These are phyloP conservation scores for Pagrus major DNA, from an alignment of 2,113 vertebrate species.

Conservation along the genomic window DNA sequence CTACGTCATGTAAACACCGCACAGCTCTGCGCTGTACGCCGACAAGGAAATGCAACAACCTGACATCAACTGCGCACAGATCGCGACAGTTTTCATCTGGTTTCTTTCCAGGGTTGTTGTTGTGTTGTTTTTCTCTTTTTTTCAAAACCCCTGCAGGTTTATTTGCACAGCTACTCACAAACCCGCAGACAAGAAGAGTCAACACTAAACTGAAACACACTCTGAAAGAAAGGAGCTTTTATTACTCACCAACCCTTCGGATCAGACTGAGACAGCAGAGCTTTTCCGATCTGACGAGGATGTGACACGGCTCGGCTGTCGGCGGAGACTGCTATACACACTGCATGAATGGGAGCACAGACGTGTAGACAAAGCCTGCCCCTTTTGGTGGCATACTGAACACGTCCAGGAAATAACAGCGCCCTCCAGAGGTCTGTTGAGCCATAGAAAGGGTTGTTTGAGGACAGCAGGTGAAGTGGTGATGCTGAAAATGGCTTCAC, in stretches of 20 bases:
- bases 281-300: slow-evolving; percentile 20
- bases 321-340: slow-evolving; percentile 9
- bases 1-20: slow-evolving; percentile 20
- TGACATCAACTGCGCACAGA: background rate
- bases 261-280: background rate
- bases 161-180: slow-evolving; percentile 7
- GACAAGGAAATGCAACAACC: slow-evolving; percentile 2
- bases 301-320: slow-evolving; percentile 18
- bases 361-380: slow-evolving; percentile 50
- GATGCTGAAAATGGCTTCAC: background rate
- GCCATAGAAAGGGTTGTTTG: background rate
- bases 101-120: too few species aligned
- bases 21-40: background rate
- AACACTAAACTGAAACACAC: fast-evolving
- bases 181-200: background rate
- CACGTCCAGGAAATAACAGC: slow-evolving; percentile 18
- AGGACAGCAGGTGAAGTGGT: slow-evolving; percentile 4
- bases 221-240: background rate
- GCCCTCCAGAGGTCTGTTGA: background rate
- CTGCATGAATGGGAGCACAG: slow-evolving; percentile 71
- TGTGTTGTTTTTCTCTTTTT: background rate
- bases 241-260: slow-evolving; percentile 66
- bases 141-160: slow-evolving; percentile 41
- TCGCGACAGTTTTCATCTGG: background rate
- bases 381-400: background rate